Evolutionary conservation across 2,888 invertebrate species (phyloP), one percentile per base, ranked within the genome.

Genomic region (Morpho achilles): DNA sequence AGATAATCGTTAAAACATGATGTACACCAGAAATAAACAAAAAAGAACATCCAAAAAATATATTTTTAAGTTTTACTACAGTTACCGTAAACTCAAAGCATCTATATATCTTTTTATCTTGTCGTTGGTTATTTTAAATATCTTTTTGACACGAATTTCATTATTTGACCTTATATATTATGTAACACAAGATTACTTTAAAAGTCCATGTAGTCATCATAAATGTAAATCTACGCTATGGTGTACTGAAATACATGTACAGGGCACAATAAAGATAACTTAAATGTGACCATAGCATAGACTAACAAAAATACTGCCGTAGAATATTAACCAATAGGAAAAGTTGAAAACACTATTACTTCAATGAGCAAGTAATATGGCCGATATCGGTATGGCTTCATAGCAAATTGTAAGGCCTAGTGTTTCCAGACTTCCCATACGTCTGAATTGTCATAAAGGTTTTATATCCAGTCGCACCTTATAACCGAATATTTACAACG

Each of bases 401-500:
- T 32, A 32, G 32, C 32, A 32, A 32, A 32, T 32, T 32, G 32
- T 32, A 32, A 32, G 42, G 9, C 10, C n/a, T 45, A 45, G 45
- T 45, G 10, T 45, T 45, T 55, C 43, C 58, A 52, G 23, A 49
- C 60, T 50, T 62, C 32, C 43, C 48, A 40, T 8, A 8, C 10
- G 44, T 45, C 46, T 58, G 32, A 50, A 58, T 50, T 48, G 45
- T 56, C 58, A 39, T n/a, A 48, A 43, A 22, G 10, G 8, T 54
- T 32, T 48, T 47, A 55, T 42, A 42, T 43, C 49, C 41, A 55
- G 47, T 56, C 46, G 56, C 64, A 50, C 40, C 53, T 60, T 63
- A 61, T 51, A 67, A 65, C 59, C 58, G 52, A 60, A 59, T 63
- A 79, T 78, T 70, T 76, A 80, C 75, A 78, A 67, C 67, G 64